Conservation (phyloP, 37 sponge, comb jelly and placozoan species). For the Beroe forskalii region DNA sequence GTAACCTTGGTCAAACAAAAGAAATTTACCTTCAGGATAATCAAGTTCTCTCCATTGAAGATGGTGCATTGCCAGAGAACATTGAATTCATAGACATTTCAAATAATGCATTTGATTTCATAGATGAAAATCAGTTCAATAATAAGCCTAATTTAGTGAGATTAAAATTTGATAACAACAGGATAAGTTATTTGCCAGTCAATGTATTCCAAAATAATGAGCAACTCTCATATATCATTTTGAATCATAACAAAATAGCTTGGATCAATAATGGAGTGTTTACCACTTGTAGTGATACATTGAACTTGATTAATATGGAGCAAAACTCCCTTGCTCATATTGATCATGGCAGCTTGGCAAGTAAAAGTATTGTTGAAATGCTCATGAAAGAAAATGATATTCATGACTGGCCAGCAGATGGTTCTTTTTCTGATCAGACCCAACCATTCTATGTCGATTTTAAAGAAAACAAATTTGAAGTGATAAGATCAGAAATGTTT, state of each 20-base stretch:
- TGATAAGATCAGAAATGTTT: constrained; percentile 22
- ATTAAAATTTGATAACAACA: constrained; percentile 23
- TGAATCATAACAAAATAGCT: background rate
- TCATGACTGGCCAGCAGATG: constrained; percentile 56
- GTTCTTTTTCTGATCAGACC: constrained; percentile 12
- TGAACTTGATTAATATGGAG: background rate
- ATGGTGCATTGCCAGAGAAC: constrained; percentile 32
- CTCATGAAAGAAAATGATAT: constrained; percentile 18
- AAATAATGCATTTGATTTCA: constrained; percentile 26
- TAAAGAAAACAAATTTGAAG: constrained; percentile 41
- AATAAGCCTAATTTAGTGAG: constrained; percentile 19
- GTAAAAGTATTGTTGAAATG: background rate
- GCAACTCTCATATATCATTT: background rate
- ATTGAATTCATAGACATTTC: background rate
- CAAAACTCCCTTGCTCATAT: background rate
- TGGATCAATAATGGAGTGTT: constrained; percentile 32
- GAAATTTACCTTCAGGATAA: constrained; percentile 33
- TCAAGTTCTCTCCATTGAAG: constrained; percentile 18
- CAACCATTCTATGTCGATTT: constrained; percentile 19
- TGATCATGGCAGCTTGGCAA: background rate
- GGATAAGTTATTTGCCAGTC: constrained; percentile 9
- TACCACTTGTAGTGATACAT: background rate
- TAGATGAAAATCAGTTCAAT: constrained; percentile 44
- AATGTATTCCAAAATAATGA: constrained; percentile 4
- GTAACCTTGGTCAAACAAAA: background rate